Evolutionary conservation across 2,888 invertebrate genomes (phyloP).

Genomic region (Saturnia pavonia): DNA sequence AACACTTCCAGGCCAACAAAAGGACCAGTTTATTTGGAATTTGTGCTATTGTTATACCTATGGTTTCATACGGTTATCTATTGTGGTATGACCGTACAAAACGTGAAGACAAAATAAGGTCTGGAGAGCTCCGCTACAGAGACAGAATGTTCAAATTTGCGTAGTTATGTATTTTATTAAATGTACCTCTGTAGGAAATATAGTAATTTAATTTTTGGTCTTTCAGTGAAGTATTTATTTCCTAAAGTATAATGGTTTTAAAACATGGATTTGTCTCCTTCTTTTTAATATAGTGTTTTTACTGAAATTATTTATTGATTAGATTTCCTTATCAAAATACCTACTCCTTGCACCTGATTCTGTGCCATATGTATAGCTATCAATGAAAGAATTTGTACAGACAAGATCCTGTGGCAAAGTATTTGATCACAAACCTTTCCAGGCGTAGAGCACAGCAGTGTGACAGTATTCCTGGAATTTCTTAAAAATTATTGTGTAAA

Average conservation of each 20-base stretch:
- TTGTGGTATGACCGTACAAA: slow-evolving; percentile 76
- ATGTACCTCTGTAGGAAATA: slow-evolving; percentile 26
- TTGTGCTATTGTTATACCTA: slow-evolving; percentile 78
- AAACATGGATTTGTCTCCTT: neutral
- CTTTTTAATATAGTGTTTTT: too few species aligned
- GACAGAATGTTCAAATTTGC: slow-evolving; percentile 87
- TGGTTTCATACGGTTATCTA: slow-evolving; percentile 76
- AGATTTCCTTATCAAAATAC: neutral
- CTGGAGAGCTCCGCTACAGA: slow-evolving; percentile 88
- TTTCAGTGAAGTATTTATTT: slow-evolving; percentile 9
- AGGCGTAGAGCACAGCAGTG: too few species aligned
- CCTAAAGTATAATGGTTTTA: neutral
- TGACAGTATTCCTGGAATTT: neutral
- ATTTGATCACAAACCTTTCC: too few species aligned
- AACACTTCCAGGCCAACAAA: slow-evolving; percentile 85
- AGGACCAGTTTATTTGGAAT: slow-evolving; percentile 79
- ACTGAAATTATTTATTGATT: too few species aligned
- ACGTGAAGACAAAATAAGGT: slow-evolving; percentile 83
- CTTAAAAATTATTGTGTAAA: too few species aligned
- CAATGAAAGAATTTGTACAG: neutral
- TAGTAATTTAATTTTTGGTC: slow-evolving; percentile 30
- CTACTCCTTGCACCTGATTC: too few species aligned
- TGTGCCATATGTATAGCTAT: too few species aligned
- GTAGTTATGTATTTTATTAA: slow-evolving; percentile 51
- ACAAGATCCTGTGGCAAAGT: neutral